Evolutionary conservation across 2,888 invertebrate genomes (phyloP), one percentile per base, ranked within the genome.

Genomic region (Pyrocoelia pectoralis): DNA sequence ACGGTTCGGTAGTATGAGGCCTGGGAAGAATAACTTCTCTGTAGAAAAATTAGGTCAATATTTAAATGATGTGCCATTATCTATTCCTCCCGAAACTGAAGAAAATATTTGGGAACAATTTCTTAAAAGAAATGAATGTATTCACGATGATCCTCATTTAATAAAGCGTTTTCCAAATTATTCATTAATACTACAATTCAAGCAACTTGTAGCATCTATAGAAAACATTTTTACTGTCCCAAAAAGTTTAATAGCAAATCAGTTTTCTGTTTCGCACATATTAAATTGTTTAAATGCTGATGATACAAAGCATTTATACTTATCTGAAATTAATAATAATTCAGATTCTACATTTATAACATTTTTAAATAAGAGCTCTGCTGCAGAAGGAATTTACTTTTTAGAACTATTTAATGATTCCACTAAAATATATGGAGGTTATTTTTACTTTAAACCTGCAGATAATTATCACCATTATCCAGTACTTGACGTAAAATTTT

Each of bases 1-100:
- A 9, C 15, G n/a, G 14, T 73, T 72, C 1, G 56, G 24, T 24
- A 3, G 24, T 24, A 3, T 63, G 18, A 61, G 68, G 14, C 4
- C 6, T 24, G 24, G 24, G 24, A 24, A 24, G 6, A 24, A 24
- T 3, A 24, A 24, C 6, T 94, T 94, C 74, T 93, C 94, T 79
- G 84, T 97, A 72, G 97, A 97, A 81, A 88, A 92, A 75, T 86
- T 97, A 48, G 97, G 97, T 0, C 95, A 97, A 79, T 97, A 97
- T 83, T 83, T 97, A 60, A 87, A 90, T 70, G 90, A 94, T 76
- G 84, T 86, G 70, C 89, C 91, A 63, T 82, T 97, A 24, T 87
- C 88, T 15, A 88, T 89, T 70, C 84, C 88, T 9, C 86, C 89
- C n/a, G 88, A 90, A 72, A 84, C 87, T 62, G 87, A 88, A 64